Conservation (phyloP, 2,797 vertebrate species). For the Rachycentron canadum region DNA sequence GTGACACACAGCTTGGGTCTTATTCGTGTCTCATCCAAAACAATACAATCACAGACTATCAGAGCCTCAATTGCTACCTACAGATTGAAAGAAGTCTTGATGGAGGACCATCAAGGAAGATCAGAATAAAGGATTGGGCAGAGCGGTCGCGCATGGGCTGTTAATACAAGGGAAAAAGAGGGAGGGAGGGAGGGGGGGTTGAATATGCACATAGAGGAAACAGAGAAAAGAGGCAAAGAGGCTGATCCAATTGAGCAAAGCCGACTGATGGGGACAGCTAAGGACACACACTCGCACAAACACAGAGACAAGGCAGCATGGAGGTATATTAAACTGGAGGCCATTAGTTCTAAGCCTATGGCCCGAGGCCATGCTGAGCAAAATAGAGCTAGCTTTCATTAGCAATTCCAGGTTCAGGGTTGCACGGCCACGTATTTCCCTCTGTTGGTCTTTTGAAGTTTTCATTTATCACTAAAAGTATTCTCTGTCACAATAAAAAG, state of each 20-base stretch:
- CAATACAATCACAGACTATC: constrained; percentile 76
- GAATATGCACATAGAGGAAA: constrained; percentile 44
- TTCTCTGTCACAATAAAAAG: constrained; percentile 46
- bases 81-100: constrained; percentile 75
- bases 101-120: constrained; percentile 67
- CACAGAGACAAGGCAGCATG: constrained; percentile 36
- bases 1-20: constrained; percentile 38
- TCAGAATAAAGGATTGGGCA: constrained; percentile 56
- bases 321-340: constrained; percentile 69
- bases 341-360: constrained; percentile 67
- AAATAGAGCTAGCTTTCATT: constrained; percentile 70
- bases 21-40: constrained; percentile 65
- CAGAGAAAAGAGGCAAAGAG: constrained; percentile 32
- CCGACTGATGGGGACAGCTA: constrained; percentile 52
- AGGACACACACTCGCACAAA: constrained; percentile 50
- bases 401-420: constrained; percentile 50
- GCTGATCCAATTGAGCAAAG: constrained; percentile 61
- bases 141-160: constrained; percentile 34
- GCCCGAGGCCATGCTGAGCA: constrained; percentile 58
- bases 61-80: constrained; percentile 65
- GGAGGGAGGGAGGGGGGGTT: background rate
- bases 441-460: constrained; percentile 73
- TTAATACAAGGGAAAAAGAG: constrained; percentile 52
- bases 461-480: constrained; percentile 63
- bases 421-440: constrained; percentile 37